phyloP scores from a whole-genome alignment of 2,888 invertebrate species.

The Drosophila mercatorum region DNA sequence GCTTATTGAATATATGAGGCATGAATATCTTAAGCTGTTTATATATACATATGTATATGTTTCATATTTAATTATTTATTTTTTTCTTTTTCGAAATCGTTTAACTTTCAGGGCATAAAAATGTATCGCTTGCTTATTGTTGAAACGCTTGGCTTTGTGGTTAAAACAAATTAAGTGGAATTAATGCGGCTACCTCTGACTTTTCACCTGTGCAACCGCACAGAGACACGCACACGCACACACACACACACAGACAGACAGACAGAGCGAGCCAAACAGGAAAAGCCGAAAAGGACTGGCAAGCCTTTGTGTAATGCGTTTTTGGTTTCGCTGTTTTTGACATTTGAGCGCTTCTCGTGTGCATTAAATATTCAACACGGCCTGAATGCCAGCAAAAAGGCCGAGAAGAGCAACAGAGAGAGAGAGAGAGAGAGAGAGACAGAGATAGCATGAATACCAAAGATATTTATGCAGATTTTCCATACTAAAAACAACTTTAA shows the following conservation, averaged over 20 bases:
- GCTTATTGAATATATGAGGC: neutral
- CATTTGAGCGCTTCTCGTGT: slow-evolving; percentile 60
- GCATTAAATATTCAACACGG: slow-evolving; percentile 66
- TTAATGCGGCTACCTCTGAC: slow-evolving; percentile 68
- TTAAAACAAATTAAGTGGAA: slow-evolving; percentile 76
- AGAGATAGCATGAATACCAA: slow-evolving; percentile 3
- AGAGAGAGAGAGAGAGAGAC: neutral
- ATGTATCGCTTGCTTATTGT: slow-evolving; percentile 29
- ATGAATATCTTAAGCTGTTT: neutral
- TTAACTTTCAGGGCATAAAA: slow-evolving; percentile 20
- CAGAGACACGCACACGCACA: slow-evolving; percentile 9
- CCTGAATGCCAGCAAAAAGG: slow-evolving; percentile 24
- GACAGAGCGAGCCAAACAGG: slow-evolving; percentile 15
- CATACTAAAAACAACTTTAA: slow-evolving; percentile 22
- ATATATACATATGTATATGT: neutral
- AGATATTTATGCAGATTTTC: slow-evolving; percentile 17
- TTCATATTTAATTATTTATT: neutral
- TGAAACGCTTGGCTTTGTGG: slow-evolving; percentile 51
- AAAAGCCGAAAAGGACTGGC: slow-evolving; percentile 55
- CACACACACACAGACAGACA: slow-evolving; percentile 13
- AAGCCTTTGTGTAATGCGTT: slow-evolving; percentile 63
- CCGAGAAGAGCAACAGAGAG: slow-evolving; percentile 8
- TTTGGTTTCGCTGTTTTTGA: slow-evolving; percentile 67
- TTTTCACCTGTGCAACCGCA: slow-evolving; percentile 67
- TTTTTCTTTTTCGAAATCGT: neutral